Evolutionary conservation across 1,140 invertebrate species (phyloP).

Genomic region (Carposina sasakii): DNA sequence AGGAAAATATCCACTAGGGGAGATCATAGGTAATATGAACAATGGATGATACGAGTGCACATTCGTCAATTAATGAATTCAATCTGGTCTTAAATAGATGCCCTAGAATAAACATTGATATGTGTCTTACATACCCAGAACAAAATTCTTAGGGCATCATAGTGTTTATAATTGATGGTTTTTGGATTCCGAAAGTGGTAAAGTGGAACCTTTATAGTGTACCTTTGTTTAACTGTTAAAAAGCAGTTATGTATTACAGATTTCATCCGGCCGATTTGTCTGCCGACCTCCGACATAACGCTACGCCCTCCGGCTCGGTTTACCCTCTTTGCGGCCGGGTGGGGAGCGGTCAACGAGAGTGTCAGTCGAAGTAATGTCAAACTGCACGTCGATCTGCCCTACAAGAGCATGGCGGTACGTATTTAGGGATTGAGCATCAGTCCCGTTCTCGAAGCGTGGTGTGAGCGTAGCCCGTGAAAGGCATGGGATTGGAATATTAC

Average conservation of each 20-base stretch:
- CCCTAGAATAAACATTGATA: too few species aligned
- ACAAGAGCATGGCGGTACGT: slow-evolving; percentile 22
- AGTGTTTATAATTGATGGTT: too few species aligned
- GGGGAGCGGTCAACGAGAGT: slow-evolving; percentile 73
- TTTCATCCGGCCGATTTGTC: slow-evolving; percentile 47
- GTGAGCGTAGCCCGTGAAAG: not conserved
- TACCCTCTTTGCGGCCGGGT: slow-evolving; percentile 77
- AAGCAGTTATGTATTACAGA: slow-evolving; percentile 25
- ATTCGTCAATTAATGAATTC: too few species aligned
- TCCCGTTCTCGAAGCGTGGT: slow-evolving; percentile 20
- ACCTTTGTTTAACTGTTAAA: too few species aligned
- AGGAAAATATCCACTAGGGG: too few species aligned
- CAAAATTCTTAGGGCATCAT: too few species aligned
- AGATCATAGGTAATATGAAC: too few species aligned
- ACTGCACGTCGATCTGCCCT: slow-evolving; percentile 36
- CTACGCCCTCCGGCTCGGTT: slow-evolving; percentile 3
- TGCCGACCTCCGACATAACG: slow-evolving; percentile 33
- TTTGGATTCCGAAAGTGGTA: too few species aligned
- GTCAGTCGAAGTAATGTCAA: slow-evolving; percentile 51
- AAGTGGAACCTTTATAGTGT: too few species aligned
- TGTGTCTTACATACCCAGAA: too few species aligned
- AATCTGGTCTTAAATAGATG: too few species aligned
- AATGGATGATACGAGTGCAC: too few species aligned
- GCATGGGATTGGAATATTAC: not conserved
- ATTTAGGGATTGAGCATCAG: slow-evolving; percentile 23